Evolutionary conservation across 2,113 vertebrate genomes (phyloP), one percentile per base, ranked within the genome.

Genomic region (Panthera uncia): DNA sequence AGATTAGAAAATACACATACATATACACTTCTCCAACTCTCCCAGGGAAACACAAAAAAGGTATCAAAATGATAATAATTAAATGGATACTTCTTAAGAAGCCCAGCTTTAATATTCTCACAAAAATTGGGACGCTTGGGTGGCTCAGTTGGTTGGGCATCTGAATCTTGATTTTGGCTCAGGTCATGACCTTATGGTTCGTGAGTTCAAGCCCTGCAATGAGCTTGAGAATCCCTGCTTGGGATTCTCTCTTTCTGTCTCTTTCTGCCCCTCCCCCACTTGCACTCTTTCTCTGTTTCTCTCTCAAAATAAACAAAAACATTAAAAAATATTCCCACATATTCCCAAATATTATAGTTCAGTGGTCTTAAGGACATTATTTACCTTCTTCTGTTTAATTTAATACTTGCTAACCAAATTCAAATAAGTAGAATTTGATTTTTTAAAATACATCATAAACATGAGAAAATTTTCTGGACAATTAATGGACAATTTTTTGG

Each of bases 351-450:
- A 81, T 89, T 73, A 38, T 7, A 74, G 25, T 81, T 52, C 18
- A 23, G 6, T 73, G 82, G 16, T 1, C 38, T 84, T 89, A 55
- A 68, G 63, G 29, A 52, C 7, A 63, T 66, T 45, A 68, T 83
- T 57, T 18, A 84, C 3, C 5, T 82, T 82, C 27, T 74, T 5
- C 13, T 90, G 23, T 93, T 97, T 82, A 89, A 89, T 55, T 89
- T 74, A 81, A 41, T 76, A 69, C 14, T 88, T 93, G 23, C 31
- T 81, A 94, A 76, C 65, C n/a, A 38, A 91, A 73, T 69, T 91
- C 95, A 83, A 95, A 73, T 88, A 94, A 80, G 23, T 48, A 91
- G 25, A 89, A 85, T 81, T 97, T 97, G 68, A 97, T 91, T 85
- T 91, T 81, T 95, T 91, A 69, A 91, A 89, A 84, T 81, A 66